phyloP scores from a whole-genome alignment of 2,113 vertebrate genomes.

The Polyodon spathula region DNA sequence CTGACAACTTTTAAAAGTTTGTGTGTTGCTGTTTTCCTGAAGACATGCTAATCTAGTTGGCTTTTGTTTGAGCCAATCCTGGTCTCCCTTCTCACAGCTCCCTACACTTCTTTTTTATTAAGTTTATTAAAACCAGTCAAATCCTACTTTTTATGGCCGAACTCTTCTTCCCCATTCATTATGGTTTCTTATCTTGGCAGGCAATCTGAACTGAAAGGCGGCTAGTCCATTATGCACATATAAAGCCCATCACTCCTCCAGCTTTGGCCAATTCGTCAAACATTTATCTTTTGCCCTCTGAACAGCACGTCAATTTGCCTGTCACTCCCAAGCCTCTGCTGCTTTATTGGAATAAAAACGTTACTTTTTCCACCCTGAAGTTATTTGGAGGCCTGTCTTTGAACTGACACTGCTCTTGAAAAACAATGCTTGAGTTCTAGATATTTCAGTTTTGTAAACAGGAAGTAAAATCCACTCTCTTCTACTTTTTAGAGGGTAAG shows the following conservation, averaged over 20 bases:
- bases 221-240: constrained; percentile 86
- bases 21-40: neutral
- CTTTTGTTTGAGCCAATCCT: neutral
- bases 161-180: constrained; percentile 73
- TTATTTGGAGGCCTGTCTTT: constrained; percentile 36
- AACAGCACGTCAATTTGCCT: constrained; percentile 70
- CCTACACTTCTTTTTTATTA: constrained; percentile 60
- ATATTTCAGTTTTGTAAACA: constrained; percentile 24
- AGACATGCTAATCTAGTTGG: constrained; percentile 2
- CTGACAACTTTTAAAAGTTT: neutral
- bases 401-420: constrained; percentile 38
- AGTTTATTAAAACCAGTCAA: constrained; percentile 82
- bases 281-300: constrained; percentile 89
- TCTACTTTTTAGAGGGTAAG: neutral
- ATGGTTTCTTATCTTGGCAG: constrained; percentile 83
- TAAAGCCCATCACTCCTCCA: constrained; percentile 75
- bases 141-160: constrained; percentile 62
- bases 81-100: constrained; percentile 37
- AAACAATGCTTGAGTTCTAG: constrained; percentile 26
- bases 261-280: constrained; percentile 90
- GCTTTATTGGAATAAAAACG: constrained; percentile 59
- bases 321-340: constrained; percentile 66
- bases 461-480: constrained; percentile 17
- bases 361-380: constrained; percentile 48
- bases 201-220: constrained; percentile 72